Percentiles rank a stretch among this genome's conserved stretches.
These are phyloP conservation scores for Ophiodon elongatus DNA, from an alignment of 2,113 vertebrate genomes.

Conservation along the genomic window DNA sequence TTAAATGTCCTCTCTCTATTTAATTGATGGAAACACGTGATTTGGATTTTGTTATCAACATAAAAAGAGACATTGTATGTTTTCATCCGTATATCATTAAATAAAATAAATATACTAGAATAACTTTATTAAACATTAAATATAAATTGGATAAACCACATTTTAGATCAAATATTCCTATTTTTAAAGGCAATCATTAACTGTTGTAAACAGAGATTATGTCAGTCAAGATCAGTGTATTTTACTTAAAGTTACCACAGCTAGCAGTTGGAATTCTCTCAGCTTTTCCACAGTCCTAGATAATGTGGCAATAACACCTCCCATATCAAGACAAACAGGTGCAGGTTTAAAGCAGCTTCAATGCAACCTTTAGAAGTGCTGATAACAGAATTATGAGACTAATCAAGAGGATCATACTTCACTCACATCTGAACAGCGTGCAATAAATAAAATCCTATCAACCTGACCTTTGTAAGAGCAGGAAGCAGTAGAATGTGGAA, in stretches of 20 bases:
- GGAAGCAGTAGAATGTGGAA: conserved; percentile 26
- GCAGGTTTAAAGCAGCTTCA: conserved; percentile 55
- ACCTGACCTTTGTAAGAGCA: conserved; percentile 72
- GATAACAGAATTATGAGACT: conserved; percentile 64
- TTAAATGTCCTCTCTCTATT: too few relatives aligned
- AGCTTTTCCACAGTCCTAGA: background rate
- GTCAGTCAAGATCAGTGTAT: background rate
- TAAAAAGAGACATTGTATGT: too few relatives aligned
- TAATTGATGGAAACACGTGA: too few relatives aligned
- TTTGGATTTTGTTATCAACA: too few relatives aligned
- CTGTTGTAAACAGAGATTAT: background rate
- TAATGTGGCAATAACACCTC: conserved; percentile 6
- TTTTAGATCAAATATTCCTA: background rate
- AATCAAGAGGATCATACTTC: conserved; percentile 70
- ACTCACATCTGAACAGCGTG: conserved; percentile 60
- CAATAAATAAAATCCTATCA: conserved; percentile 67
- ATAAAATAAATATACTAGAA: too few relatives aligned
- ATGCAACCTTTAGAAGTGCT: conserved; percentile 67
- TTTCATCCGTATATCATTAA: too few relatives aligned
- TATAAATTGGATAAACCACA: too few relatives aligned
- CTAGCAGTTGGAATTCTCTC: background rate
- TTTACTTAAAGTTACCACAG: background rate
- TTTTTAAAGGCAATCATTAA: background rate
- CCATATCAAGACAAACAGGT: conserved; percentile 48
- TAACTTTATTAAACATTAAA: too few relatives aligned